Evolutionary conservation across 1,140 invertebrate species (phyloP).

Genomic region (Potamilus streckersoni): DNA sequence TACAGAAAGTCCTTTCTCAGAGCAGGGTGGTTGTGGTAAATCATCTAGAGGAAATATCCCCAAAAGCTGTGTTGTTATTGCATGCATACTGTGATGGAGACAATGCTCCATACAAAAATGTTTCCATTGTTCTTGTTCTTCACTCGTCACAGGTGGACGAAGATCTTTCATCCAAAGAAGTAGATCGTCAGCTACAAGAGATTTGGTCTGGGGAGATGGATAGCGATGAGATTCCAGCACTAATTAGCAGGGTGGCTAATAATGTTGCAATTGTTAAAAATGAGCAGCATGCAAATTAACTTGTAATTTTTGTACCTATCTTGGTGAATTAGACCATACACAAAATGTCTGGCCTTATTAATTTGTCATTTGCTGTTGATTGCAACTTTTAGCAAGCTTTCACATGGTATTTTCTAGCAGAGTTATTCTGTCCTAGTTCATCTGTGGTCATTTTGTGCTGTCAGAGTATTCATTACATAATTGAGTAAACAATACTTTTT

Average conservation of each 20-base stretch:
- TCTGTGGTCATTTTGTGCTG: too few relatives aligned
- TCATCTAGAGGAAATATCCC: conserved; percentile 45
- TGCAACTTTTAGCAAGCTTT: too few relatives aligned
- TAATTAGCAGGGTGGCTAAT: conserved; percentile 52
- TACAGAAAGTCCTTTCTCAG: conserved; percentile 26
- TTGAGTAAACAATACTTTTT: too few relatives aligned
- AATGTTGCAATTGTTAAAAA: conserved; percentile 41
- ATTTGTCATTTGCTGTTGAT: too few relatives aligned
- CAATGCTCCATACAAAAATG: conserved; percentile 57
- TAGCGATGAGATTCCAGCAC: conserved; percentile 49
- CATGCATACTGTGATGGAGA: conserved; percentile 60
- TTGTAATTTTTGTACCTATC: background rate
- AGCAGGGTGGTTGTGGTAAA: conserved; percentile 41
- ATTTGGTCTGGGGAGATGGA: conserved; percentile 42
- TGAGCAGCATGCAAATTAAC: conserved; percentile 22
- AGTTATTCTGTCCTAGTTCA: too few relatives aligned
- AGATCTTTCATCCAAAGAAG: conserved; percentile 7
- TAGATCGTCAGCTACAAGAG: conserved; percentile 25
- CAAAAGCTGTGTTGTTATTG: conserved; percentile 45
- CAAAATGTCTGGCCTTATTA: too few relatives aligned
- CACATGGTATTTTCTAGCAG: too few relatives aligned
- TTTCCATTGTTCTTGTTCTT: conserved; percentile 42
- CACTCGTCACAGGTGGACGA: conserved; percentile 6
- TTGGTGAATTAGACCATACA: too few relatives aligned
- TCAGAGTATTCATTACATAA: too few relatives aligned